Conservation (phyloP, 2,113 vertebrate species). For the Oenanthe oenanthe region DNA sequence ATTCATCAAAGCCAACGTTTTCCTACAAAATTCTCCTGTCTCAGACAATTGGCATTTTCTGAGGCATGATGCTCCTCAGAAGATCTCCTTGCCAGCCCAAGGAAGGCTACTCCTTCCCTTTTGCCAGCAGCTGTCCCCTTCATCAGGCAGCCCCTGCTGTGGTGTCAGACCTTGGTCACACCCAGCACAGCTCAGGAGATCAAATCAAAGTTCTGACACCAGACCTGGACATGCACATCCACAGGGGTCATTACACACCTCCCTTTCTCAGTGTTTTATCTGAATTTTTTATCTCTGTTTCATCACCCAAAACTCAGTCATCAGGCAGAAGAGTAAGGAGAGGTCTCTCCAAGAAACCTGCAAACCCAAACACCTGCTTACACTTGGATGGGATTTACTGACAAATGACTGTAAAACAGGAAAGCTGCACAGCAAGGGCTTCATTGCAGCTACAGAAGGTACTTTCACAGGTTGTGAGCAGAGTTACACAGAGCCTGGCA, state of each 20-base stretch:
- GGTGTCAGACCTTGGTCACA: not conserved
- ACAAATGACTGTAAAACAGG: not conserved
- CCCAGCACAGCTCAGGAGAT: not conserved
- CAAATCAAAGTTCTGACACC: not conserved
- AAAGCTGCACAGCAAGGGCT: not conserved
- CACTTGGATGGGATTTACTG: not conserved
- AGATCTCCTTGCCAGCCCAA: not conserved
- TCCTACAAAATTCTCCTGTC: not conserved
- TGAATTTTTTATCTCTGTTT: not conserved
- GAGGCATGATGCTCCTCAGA: not conserved
- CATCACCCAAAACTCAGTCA: not conserved
- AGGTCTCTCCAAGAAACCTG: not conserved
- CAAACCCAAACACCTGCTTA: not conserved
- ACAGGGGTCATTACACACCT: not conserved
- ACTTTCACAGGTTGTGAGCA: not conserved
- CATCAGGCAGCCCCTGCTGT: not conserved
- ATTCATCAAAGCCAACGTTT: slow-evolving; percentile 52
- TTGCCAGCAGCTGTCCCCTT: not conserved
- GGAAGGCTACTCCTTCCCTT: not conserved
- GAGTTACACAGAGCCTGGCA: not conserved
- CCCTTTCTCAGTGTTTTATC: not conserved
- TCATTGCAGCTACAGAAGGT: not conserved
- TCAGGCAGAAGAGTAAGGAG: not conserved
- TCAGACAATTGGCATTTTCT: slow-evolving; percentile 41
- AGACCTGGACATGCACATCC: not conserved